A percentile compares a stretch with the other conserved stretches of the same genome.
These are phyloP conservation scores for Galbula dea DNA, from an alignment of 2,113 vertebrate genomes.

Conservation along the genomic window DNA sequence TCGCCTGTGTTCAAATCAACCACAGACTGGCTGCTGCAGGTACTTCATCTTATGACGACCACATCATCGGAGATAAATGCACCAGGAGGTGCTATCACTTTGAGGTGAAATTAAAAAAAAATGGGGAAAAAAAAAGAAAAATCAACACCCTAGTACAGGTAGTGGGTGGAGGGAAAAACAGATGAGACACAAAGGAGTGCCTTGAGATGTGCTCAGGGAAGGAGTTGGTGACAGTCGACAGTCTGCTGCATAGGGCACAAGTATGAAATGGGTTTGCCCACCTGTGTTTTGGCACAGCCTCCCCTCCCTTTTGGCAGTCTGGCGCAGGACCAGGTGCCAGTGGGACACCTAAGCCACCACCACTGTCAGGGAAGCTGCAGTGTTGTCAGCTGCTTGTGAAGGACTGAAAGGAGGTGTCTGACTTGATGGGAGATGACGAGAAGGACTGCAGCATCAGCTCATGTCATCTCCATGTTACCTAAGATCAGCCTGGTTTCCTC, in stretches of 20 bases:
- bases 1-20: constrained; percentile 88
- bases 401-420: neutral
- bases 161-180: constrained; percentile 25
- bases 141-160: neutral
- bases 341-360: rapidly evolving
- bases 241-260: rapidly evolving
- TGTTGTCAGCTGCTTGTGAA: rapidly evolving
- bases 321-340: rapidly evolving
- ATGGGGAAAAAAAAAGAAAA: neutral
- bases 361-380: rapidly evolving
- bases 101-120: constrained; percentile 43
- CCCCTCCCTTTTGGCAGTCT: neutral
- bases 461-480: neutral
- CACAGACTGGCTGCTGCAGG: constrained; percentile 81
- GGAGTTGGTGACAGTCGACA: rapidly evolving
- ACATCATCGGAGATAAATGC: constrained; percentile 87
- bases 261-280: neutral
- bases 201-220: neutral
- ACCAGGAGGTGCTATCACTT: constrained; percentile 79
- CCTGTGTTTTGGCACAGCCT: neutral
- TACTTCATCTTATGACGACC: constrained; percentile 86
- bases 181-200: neutral
- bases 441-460: neutral
- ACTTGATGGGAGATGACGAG: neutral
- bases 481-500: neutral